A percentile compares a stretch with the other conserved stretches of the same genome.
These are phyloP conservation scores for Calliscelio sp. DNA, from an alignment of 2,888 invertebrate species.

Conservation along the genomic window DNA sequence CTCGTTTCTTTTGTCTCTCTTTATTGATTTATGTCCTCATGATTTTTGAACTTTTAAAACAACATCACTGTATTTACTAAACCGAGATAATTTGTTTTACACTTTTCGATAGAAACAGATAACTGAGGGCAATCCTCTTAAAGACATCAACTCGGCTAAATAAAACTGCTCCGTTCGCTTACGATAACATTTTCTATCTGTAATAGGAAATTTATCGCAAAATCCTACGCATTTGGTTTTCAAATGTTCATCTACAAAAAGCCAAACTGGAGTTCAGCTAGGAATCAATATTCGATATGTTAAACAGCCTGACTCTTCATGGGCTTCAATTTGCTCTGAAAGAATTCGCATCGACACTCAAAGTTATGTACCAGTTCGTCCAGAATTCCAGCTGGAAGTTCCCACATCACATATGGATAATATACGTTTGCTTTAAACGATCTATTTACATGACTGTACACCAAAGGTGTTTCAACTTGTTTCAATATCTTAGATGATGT, in stretches of 20 bases:
- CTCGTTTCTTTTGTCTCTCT: no score
- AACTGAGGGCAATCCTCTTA: no score
- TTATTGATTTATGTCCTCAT: no score
- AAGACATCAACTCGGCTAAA: no score
- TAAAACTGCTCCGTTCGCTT: background rate
- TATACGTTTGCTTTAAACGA: no score
- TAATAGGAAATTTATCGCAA: slow-evolving; percentile 13
- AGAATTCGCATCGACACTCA: slow-evolving; percentile 38
- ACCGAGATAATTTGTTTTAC: no score
- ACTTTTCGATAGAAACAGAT: no score
- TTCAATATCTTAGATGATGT: no score
- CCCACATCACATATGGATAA: slow-evolving; percentile 37
- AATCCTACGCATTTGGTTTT: slow-evolving; percentile 5
- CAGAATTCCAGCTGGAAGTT: slow-evolving; percentile 40
- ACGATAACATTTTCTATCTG: background rate
- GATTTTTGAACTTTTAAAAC: no score
- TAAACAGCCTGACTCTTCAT: slow-evolving; percentile 25
- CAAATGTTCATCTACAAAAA: slow-evolving; percentile 16
- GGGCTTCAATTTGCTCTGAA: slow-evolving; percentile 22
- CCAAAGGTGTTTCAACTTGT: no score
- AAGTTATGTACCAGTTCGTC: slow-evolving; percentile 21
- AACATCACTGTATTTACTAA: no score
- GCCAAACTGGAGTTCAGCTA: slow-evolving; percentile 15
- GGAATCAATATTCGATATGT: slow-evolving; percentile 35
- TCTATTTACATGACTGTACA: no score